These are phyloP conservation scores for Silurus glanis DNA, from an alignment of 2,113 vertebrate genomes.

Conservation along the genomic window DNA sequence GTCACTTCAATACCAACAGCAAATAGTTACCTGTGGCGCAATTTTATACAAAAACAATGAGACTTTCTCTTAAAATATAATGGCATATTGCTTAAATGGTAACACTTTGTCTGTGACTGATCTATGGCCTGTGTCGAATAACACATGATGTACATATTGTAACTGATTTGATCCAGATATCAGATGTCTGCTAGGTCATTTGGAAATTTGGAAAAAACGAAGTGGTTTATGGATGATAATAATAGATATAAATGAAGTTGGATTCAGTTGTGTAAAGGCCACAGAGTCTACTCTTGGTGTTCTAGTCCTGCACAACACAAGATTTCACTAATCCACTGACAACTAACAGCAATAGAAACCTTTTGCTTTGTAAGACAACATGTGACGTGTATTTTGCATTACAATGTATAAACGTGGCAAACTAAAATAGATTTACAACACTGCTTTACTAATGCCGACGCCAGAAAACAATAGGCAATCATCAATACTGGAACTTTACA, in stretches of 20 bases:
- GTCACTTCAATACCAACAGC: constrained; percentile 20
- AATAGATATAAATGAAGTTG: background rate
- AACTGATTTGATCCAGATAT: background rate
- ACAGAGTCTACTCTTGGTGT: background rate
- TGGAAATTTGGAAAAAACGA: background rate
- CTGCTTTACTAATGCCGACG: background rate
- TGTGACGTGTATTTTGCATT: background rate
- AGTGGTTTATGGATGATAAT: background rate
- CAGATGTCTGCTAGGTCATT: background rate
- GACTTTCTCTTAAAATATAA: background rate
- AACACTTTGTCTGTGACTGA: background rate
- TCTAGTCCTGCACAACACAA: constrained; percentile 5
- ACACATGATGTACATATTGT: constrained; percentile 1
- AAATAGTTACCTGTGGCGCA: constrained; percentile 19
- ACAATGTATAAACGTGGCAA: background rate
- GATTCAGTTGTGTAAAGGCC: background rate
- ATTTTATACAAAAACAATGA: background rate
- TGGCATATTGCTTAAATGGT: constrained; percentile 17
- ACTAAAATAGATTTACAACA: background rate
- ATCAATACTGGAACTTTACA: constrained; percentile 16
- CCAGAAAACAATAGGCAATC: background rate
- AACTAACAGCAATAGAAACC: background rate
- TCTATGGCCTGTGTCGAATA: background rate
- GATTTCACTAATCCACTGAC: background rate
- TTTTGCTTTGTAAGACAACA: background rate